phyloP scores from a whole-genome alignment of 2,113 vertebrate species.

The Lamprotornis superbus region DNA sequence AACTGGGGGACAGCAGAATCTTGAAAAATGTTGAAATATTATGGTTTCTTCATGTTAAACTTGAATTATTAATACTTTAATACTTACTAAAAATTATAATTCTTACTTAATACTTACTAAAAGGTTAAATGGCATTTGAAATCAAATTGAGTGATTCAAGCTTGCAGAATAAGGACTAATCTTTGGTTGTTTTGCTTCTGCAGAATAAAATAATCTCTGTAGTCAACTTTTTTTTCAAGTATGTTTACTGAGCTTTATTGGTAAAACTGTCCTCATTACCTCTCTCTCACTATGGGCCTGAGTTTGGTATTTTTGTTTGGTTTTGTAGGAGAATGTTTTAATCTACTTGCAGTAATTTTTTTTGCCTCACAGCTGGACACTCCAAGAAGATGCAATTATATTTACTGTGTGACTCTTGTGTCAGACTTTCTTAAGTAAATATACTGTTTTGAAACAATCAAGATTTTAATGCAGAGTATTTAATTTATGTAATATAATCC shows the following conservation, averaged over 20 bases:
- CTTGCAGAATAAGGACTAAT: background rate
- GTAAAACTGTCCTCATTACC: background rate
- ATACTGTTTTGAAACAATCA: background rate
- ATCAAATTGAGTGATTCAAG: background rate
- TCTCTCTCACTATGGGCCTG: background rate
- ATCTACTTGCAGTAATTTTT: background rate
- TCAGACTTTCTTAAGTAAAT: background rate
- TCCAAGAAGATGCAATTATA: background rate
- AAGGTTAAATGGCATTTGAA: background rate
- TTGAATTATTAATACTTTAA: no score
- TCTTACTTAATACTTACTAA: no score
- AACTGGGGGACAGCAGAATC: background rate
- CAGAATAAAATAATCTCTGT: background rate
- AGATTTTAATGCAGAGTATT: background rate
- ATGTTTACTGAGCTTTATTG: background rate
- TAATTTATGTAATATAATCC: background rate
- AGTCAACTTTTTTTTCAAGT: background rate
- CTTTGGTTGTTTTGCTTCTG: background rate
- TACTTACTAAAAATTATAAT: no score
- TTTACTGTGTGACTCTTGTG: background rate
- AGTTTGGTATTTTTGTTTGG: background rate
- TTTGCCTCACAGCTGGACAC: background rate
- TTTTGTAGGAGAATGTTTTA: background rate
- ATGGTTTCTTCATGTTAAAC: background rate
- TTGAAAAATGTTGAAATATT: background rate